Base-by-base conservation (phyloP, 2,113 vertebrate species). In the Nerophis ophidion region DNA sequence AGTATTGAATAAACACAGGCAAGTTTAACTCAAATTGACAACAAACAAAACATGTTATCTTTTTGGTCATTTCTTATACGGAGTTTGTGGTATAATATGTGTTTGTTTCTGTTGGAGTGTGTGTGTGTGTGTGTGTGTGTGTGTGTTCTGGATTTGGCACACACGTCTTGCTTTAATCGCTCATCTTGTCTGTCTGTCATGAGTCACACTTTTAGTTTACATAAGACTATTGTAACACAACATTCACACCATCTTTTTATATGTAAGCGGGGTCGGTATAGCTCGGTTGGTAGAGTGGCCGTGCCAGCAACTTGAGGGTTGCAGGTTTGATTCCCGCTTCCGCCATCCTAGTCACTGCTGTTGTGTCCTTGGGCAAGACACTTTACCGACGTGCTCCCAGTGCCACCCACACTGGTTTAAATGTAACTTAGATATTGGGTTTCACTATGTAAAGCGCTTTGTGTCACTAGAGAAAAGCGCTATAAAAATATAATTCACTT, bases 61-160 rank as follows among this genome's bases (percentile, higher is more conserved):
- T 7, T 9, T 40, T 8, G 34, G 5, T 16, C 14, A 35, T 52
- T 52, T 51, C 8, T 2, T 6, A 8, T 35, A 26, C 26, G 13
- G 1, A 5, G 17, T 5, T 6, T 26, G 17, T 12, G 14, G 34
- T 13, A 7, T 59, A 55, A 55, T 38, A 3, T 26, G 4, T 26
- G 26, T 26, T 1, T 26, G 26, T 26, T 26, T 26, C 19, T 26
- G n/a, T n/a, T n/a, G n/a, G n/a, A n/a, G 46, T 56, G 53, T 61
- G 44, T 61, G 50, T 62, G 61, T 68, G 57, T 61, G 60, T 59
- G 55, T 77, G 50, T 59, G 57, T 38, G 42, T 40, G 15, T 56
- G 61, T 84, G 73, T 76, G 64, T 71, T 68, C 70, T 71, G 58
- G 60, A 68, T 76, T 68, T 86, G 79, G 82, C 60, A 82, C 77